A percentile compares a stretch with the other conserved stretches of the same genome.
phyloP scores from a whole-genome alignment of 2,797 vertebrate species.

The Masticophis lateralis region DNA sequence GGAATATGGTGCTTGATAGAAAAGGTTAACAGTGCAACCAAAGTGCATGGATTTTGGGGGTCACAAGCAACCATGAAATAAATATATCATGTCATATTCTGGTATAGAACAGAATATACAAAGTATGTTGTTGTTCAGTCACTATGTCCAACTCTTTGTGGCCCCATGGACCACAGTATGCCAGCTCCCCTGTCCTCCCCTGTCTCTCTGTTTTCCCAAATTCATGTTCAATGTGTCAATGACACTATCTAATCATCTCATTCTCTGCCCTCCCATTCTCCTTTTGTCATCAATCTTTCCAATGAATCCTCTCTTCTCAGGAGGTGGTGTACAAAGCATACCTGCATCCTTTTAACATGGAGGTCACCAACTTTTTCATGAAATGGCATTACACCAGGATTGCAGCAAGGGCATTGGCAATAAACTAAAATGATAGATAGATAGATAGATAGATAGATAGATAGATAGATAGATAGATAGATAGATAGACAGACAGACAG shows the following conservation, averaged over 20 bases:
- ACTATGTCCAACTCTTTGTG: not conserved
- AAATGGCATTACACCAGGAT: not conserved
- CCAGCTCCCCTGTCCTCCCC: too few species aligned
- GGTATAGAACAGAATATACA: not conserved
- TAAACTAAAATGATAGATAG: too few species aligned
- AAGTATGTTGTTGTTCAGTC: not conserved
- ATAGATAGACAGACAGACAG: too few species aligned
- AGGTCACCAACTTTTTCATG: not conserved
- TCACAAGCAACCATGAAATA: not conserved
- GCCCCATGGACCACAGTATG: not conserved
- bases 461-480: too few species aligned
- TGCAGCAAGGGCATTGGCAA: not conserved
- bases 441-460: too few species aligned
- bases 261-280: too few species aligned
- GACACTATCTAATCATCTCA: too few species aligned
- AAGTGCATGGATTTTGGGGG: not conserved
- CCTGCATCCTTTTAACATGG: not conserved
- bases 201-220: too few species aligned
- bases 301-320: too few species aligned
- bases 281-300: too few species aligned
- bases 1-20: not conserved
- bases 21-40: not conserved
- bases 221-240: too few species aligned
- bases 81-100: not conserved
- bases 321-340: not conserved